phyloP scores from a whole-genome alignment of 2,797 vertebrate genomes.

The Thalassophryne amazonica region DNA sequence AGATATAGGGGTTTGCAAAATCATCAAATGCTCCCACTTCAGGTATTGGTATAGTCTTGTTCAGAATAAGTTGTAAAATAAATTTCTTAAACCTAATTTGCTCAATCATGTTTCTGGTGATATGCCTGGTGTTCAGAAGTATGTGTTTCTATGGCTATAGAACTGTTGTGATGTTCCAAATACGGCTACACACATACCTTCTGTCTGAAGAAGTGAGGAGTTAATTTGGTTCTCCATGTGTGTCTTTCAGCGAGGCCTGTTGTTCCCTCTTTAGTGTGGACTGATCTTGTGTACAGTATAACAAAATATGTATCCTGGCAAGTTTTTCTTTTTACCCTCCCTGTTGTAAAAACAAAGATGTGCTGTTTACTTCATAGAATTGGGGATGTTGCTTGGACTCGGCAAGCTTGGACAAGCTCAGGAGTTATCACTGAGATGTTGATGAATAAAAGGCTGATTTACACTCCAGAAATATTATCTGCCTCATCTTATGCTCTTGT shows the following conservation, averaged over 20 bases:
- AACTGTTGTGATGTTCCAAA: no score
- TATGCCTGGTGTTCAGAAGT: no score
- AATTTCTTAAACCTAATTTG: no score
- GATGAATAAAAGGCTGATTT: slow-evolving; percentile 54
- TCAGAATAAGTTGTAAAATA: no score
- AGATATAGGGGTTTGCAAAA: no score
- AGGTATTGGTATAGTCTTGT: no score
- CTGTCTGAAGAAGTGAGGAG: no score
- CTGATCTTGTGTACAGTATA: neutral
- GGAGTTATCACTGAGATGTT: slow-evolving; percentile 43
- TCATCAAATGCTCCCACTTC: no score
- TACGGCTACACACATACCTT: no score
- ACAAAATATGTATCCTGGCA: slow-evolving; percentile 1
- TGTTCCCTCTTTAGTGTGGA: neutral
- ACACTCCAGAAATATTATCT: slow-evolving; percentile 49
- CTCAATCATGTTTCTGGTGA: no score
- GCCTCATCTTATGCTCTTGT: slow-evolving; percentile 40
- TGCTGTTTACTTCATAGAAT: slow-evolving; percentile 10
- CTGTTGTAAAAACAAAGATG: slow-evolving; percentile 5
- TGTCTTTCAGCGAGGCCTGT: neutral
- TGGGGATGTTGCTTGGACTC: slow-evolving; percentile 20
- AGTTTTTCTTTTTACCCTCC: slow-evolving; percentile 17
- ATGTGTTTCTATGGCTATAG: no score
- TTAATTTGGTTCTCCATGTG: neutral
- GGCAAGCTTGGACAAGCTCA: slow-evolving; percentile 47